Percentiles rank a stretch among this genome's conserved stretches.
Conservation (phyloP, 2,113 vertebrate genomes). For the Sorex fumeus region DNA sequence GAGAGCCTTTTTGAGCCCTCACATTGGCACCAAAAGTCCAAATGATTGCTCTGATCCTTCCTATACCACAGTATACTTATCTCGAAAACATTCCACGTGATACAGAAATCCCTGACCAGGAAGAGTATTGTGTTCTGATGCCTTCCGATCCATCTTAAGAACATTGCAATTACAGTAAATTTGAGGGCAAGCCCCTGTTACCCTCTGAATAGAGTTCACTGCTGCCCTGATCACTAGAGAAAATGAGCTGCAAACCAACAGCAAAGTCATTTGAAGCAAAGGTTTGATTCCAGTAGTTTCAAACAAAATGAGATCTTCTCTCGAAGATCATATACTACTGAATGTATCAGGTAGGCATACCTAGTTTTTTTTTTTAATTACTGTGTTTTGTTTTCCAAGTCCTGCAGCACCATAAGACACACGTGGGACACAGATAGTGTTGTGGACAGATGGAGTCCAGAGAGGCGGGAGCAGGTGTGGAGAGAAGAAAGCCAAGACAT, state of each 20-base stretch:
- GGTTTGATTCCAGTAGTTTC: background rate
- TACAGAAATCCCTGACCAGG: background rate
- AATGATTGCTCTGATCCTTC: background rate
- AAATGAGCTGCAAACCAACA: background rate
- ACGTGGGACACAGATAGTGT: constrained; percentile 5
- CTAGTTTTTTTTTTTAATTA: background rate
- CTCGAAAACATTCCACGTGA: background rate
- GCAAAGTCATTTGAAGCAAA: background rate
- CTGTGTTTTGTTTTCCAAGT: background rate
- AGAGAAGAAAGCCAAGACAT: constrained; percentile 37
- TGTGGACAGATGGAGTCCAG: constrained; percentile 66
- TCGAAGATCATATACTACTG: background rate
- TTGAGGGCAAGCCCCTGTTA: background rate
- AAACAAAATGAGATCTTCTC: background rate
- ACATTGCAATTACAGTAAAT: background rate
- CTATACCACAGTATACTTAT: background rate
- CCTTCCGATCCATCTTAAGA: background rate
- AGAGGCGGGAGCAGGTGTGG: constrained; percentile 59
- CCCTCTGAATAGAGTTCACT: background rate
- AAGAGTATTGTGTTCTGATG: background rate
- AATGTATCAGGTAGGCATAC: background rate
- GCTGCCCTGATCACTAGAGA: background rate
- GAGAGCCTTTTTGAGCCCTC: background rate
- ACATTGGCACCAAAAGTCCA: too few relatives aligned
- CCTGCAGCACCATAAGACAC: background rate